Evolutionary conservation across 2,113 vertebrate genomes (phyloP).

Genomic region (Colistium nudipinnis): DNA sequence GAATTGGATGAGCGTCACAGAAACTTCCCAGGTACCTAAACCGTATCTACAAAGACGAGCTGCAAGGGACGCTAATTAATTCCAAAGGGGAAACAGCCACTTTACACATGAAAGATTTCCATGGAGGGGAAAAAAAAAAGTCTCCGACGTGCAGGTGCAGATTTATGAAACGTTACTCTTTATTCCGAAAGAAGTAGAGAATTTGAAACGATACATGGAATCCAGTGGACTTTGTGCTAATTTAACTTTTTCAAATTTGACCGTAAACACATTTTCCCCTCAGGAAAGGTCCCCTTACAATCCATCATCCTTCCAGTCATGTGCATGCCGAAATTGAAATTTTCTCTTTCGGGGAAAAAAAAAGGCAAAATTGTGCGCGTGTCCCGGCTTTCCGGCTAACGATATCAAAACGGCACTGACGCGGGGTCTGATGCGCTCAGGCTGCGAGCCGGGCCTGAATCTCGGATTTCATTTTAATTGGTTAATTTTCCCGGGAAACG

Average conservation of each 20-base stretch:
- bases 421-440: constrained; percentile 28
- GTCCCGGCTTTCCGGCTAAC: constrained; percentile 23
- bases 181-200: neutral
- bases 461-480: constrained; percentile 19
- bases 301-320: constrained; percentile 25
- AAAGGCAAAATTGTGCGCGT: constrained; percentile 7
- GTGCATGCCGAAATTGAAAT: constrained; percentile 33
- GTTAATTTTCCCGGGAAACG: neutral
- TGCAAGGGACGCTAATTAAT: constrained; percentile 21
- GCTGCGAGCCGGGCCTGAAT: constrained; percentile 19
- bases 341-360: constrained; percentile 9
- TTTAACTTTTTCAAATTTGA: constrained; percentile 14
- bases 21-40: constrained; percentile 21
- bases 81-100: neutral
- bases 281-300: constrained; percentile 27
- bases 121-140: too few species aligned
- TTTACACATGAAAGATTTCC: neutral
- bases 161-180: neutral
- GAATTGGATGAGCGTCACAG: constrained; percentile 14
- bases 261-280: neutral
- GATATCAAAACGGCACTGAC: constrained; percentile 44
- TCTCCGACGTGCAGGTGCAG: neutral
- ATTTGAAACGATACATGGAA: constrained; percentile 2
- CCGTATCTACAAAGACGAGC: constrained; percentile 1
- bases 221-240: neutral